Percentiles rank a stretch among this genome's conserved stretches.
phyloP scores from a whole-genome alignment of 2,888 invertebrate species.

The Oligia fasciuncula region DNA sequence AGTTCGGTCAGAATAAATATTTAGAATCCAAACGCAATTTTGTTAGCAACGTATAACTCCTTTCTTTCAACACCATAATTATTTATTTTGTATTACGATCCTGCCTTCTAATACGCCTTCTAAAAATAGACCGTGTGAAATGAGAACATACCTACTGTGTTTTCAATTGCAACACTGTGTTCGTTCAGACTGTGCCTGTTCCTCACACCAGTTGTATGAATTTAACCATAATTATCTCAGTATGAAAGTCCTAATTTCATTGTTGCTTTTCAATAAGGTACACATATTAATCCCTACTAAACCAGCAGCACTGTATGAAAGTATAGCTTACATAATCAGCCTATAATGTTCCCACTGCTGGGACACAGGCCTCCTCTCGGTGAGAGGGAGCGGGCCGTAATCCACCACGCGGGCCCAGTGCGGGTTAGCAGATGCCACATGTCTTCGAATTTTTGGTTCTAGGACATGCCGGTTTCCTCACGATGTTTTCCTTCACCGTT shows the following conservation, averaged over 20 bases:
- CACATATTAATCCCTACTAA: too few relatives aligned
- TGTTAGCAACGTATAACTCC: slow-evolving; percentile 4
- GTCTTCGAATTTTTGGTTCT: too few relatives aligned
- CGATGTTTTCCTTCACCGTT: too few relatives aligned
- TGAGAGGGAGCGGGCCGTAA: too few relatives aligned
- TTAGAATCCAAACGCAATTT: slow-evolving; percentile 4
- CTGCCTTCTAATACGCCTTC: neutral
- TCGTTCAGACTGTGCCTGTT: neutral
- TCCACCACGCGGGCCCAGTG: too few relatives aligned
- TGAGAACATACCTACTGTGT: neutral
- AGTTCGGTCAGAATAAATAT: slow-evolving; percentile 14
- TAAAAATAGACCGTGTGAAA: slow-evolving; percentile 35
- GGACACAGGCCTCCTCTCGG: too few relatives aligned
- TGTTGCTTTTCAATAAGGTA: neutral
- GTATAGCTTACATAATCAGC: too few relatives aligned
- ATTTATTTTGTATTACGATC: slow-evolving; percentile 15
- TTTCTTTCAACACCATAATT: neutral
- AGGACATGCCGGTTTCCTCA: too few relatives aligned
- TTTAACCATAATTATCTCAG: neutral
- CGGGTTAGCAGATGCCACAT: too few relatives aligned
- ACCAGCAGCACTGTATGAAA: too few relatives aligned
- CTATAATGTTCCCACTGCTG: too few relatives aligned
- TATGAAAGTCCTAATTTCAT: neutral
- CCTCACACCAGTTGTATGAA: too few relatives aligned
- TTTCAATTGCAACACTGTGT: slow-evolving; percentile 7